Conservation (phyloP, 2,113 vertebrate genomes). For the Ageneiosus marmoratus region DNA sequence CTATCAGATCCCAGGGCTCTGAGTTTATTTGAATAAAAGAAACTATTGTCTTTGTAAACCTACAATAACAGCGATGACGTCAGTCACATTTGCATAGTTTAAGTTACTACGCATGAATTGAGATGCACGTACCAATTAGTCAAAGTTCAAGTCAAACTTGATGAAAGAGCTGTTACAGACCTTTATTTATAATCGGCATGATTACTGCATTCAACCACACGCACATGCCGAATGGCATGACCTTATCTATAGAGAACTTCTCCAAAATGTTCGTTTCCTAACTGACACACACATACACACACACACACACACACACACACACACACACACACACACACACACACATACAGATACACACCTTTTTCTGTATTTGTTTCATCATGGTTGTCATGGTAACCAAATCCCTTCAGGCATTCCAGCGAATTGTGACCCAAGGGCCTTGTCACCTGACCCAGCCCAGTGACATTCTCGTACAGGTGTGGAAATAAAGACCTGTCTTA, state of each 20-base stretch:
- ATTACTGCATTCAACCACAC: neutral
- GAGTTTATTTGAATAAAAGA: constrained; percentile 25
- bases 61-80: neutral
- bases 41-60: neutral
- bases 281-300: neutral
- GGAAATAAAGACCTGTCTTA: neutral
- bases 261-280: constrained; percentile 8
- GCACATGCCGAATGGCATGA: neutral
- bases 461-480: neutral
- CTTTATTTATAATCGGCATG: neutral
- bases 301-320: neutral
- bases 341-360: constrained; percentile 2
- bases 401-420: constrained; percentile 43
- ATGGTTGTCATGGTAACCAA: constrained; percentile 59
- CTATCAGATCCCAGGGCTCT: neutral
- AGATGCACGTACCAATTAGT: neutral
- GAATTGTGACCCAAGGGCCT: constrained; percentile 24
- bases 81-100: constrained; percentile 2
- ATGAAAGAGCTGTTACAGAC: neutral
- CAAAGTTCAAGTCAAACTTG: neutral
- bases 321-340: neutral
- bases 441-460: neutral
- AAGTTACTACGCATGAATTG: neutral
- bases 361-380: constrained; percentile 70
- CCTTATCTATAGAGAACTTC: neutral